These are phyloP conservation scores for Rhynchotus rufescens DNA, from an alignment of 2,797 vertebrate species.

Conservation along the genomic window DNA sequence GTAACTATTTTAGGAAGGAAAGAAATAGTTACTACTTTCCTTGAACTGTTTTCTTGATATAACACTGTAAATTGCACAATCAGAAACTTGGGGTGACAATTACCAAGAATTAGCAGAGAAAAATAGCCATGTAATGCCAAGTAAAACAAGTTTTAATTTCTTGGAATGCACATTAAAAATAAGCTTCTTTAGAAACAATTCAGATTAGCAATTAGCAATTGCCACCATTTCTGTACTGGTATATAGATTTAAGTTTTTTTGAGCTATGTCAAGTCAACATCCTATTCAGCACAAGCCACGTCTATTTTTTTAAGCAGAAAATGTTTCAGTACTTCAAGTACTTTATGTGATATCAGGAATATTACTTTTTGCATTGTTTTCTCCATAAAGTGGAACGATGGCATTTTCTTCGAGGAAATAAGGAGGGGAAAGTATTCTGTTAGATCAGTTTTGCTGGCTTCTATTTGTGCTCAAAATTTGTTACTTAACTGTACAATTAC, in stretches of 20 bases:
- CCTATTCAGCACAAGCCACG: background rate
- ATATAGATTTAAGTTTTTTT: background rate
- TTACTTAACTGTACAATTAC: background rate
- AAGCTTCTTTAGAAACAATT: background rate
- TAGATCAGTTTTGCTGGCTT: background rate
- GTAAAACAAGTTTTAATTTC: background rate
- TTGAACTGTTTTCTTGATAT: background rate
- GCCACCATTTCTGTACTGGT: background rate
- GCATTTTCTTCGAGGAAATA: background rate
- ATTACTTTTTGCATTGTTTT: background rate
- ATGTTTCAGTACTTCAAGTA: background rate
- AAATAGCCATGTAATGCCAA: background rate
- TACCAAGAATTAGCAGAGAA: background rate
- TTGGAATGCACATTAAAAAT: background rate
- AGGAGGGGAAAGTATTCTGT: background rate
- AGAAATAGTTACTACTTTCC: background rate
- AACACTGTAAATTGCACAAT: background rate
- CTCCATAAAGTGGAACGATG: background rate
- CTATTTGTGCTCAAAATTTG: background rate
- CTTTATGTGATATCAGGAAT: background rate
- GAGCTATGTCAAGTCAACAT: background rate
- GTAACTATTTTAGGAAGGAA: background rate
- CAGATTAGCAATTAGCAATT: background rate
- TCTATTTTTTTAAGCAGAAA: background rate
- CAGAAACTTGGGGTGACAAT: background rate